A percentile compares a stretch with the other conserved stretches of the same genome.
Conservation (phyloP, 2,113 vertebrate genomes). For the Dipodomys stephensi region DNA sequence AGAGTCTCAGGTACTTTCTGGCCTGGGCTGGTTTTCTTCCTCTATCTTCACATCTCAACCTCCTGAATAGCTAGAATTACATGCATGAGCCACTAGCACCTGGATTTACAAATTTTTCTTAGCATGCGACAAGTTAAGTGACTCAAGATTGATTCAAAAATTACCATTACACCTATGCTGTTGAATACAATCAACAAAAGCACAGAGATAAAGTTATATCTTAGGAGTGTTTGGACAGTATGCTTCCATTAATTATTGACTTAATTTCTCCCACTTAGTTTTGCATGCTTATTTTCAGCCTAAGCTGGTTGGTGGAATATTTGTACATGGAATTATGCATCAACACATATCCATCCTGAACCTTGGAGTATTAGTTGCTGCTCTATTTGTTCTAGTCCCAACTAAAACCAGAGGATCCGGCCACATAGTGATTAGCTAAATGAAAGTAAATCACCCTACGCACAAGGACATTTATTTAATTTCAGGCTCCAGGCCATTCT, state of each 20-base stretch:
- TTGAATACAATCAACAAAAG: not conserved
- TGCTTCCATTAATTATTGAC: not conserved
- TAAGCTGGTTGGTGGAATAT: not conserved
- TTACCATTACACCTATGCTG: not conserved
- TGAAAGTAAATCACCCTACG: constrained; percentile 19
- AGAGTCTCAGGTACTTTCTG: too few species aligned
- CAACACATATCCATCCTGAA: not conserved
- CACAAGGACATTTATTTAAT: not conserved
- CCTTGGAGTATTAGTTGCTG: not conserved
- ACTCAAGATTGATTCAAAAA: not conserved
- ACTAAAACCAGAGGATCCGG: not conserved
- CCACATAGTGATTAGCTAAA: not conserved
- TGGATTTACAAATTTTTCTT: too few species aligned
- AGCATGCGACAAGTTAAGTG: not conserved
- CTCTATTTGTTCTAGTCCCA: not conserved
- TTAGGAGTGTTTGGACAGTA: not conserved
- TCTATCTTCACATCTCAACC: too few species aligned
- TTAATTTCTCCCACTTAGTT: not conserved
- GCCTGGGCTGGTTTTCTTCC: too few species aligned
- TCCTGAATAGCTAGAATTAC: too few species aligned
- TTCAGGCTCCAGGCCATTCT: not conserved
- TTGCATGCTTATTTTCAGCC: not conserved
- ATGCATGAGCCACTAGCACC: too few species aligned
- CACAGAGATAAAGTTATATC: not conserved
- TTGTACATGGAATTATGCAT: not conserved